A percentile compares a stretch with the other conserved stretches of the same genome.
These are phyloP conservation scores for Heliconius hortense DNA, from an alignment of 2,888 invertebrate species.

Conservation along the genomic window DNA sequence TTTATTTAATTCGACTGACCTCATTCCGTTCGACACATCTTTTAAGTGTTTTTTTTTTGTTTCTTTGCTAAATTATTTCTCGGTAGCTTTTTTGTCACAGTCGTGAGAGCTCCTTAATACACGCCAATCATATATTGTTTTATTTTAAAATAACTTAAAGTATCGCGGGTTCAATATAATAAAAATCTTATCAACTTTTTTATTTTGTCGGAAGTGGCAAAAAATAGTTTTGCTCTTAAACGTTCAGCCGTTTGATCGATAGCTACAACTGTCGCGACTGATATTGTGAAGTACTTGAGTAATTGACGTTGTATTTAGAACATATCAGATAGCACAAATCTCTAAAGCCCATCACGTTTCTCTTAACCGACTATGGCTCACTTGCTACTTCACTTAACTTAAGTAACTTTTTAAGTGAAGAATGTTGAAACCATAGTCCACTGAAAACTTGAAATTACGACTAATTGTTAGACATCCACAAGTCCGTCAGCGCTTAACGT, in stretches of 20 bases:
- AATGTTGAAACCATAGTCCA: neutral
- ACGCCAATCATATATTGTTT: neutral
- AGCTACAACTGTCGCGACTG: slow-evolving; percentile 19
- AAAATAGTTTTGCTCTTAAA: neutral
- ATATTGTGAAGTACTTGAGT: slow-evolving; percentile 21
- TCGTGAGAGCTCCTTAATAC: neutral
- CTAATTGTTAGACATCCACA: slow-evolving; percentile 25
- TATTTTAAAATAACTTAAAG: slow-evolving; percentile 1
- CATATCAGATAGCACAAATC: slow-evolving; percentile 9
- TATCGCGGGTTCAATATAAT: neutral
- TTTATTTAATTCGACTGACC: slow-evolving; percentile 53
- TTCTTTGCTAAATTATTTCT: slow-evolving; percentile 33
- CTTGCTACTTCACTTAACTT: neutral
- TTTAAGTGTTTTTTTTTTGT: slow-evolving; percentile 33
- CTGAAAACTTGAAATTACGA: slow-evolving; percentile 21
- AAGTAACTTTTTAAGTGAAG: neutral
- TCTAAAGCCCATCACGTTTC: slow-evolving; percentile 7
- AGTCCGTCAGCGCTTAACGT: slow-evolving; percentile 34
- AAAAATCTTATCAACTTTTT: neutral
- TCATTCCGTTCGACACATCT: slow-evolving; percentile 47
- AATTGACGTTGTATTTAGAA: slow-evolving; percentile 25
- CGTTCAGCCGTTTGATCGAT: slow-evolving; percentile 16
- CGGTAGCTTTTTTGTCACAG: slow-evolving; percentile 26
- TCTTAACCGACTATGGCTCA: neutral
- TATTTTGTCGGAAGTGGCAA: neutral